Base-by-base conservation (phyloP, 2,888 invertebrate species). In the Sthenelais limicola region DNA sequence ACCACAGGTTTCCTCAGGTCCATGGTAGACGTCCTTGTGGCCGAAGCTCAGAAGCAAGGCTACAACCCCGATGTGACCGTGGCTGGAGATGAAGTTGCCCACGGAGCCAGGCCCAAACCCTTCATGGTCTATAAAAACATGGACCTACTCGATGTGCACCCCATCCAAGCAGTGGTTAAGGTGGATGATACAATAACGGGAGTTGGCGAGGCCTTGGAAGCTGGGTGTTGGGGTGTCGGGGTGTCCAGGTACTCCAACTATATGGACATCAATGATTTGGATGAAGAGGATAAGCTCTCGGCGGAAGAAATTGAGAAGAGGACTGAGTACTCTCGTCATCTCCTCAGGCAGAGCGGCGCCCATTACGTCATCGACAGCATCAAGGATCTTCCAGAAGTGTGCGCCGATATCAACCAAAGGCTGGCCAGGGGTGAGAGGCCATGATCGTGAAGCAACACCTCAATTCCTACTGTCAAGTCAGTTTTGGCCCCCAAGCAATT, bases 211-310 rank as follows among this genome's bases (percentile, higher is more conserved):
- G 88, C 87, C 7, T 77, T 85, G 3, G 79, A 84, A 32, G 88
- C 87, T 0, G 88, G 88, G 0, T 88, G 88, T 74, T 88, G 88
- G 88, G 85, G 85, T 1, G 85, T 88, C 3, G 88, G 86, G 32
- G 85, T 88, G 66, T 83, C 87, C 4, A 77, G 48, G 1, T 84
- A 87, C 80, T 85, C 87, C 68, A 88, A 88, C 77, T 88, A 88
- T 75, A 85, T 88, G 83, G 84, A 84, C 69, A 77, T 86, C 12
- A 38, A 71, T 74, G 81, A 80, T 33, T 69, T 83, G 4, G 86
- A 88, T 69, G 79, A 88, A 28, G 82, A 82, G 54, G 74, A 73
- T 1, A 35, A 72, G 30, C 78, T 87, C 32, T 74, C 82, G 2
- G 66, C 68, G 0, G 82, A 81, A 35, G 87, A 85, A 4, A 80